phyloP scores from a whole-genome alignment of 2,797 vertebrate species.

The Cossypha niveicapilla region DNA sequence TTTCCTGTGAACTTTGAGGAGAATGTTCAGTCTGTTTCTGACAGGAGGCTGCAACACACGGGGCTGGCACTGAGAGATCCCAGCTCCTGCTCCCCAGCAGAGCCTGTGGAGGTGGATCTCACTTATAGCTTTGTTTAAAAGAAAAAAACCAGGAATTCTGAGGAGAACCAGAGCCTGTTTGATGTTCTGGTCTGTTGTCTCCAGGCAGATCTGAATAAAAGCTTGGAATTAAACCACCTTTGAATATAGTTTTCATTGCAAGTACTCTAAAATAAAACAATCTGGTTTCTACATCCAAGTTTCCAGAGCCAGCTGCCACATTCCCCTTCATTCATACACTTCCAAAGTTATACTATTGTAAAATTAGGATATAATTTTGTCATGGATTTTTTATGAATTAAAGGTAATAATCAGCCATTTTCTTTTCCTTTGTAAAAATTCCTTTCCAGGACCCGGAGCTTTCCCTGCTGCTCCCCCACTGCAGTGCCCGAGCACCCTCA shows the following conservation, averaged over 20 bases:
- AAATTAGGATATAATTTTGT: not conserved
- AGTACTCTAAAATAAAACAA: constrained; percentile 23
- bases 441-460: not conserved
- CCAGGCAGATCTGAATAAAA: constrained; percentile 56
- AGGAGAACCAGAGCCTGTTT: constrained; percentile 47
- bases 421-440: not conserved
- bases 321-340: not conserved
- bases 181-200: constrained; percentile 65
- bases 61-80: constrained; percentile 52
- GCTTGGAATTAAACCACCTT: constrained; percentile 31
- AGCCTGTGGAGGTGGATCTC: constrained; percentile 59
- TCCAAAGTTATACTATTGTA: not conserved
- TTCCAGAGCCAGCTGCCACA: not conserved
- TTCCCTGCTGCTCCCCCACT: not conserved
- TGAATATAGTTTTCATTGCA: not conserved
- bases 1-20: not conserved
- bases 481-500: not conserved
- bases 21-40: not conserved
- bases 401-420: not conserved
- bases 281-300: not conserved
- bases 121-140: constrained; percentile 28
- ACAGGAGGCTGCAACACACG: not conserved
- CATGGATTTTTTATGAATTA: not conserved
- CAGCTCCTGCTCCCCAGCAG: constrained; percentile 37
- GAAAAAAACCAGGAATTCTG: constrained; percentile 33